Conservation (phyloP, 2,113 vertebrate genomes). For the Stegastes partitus region DNA sequence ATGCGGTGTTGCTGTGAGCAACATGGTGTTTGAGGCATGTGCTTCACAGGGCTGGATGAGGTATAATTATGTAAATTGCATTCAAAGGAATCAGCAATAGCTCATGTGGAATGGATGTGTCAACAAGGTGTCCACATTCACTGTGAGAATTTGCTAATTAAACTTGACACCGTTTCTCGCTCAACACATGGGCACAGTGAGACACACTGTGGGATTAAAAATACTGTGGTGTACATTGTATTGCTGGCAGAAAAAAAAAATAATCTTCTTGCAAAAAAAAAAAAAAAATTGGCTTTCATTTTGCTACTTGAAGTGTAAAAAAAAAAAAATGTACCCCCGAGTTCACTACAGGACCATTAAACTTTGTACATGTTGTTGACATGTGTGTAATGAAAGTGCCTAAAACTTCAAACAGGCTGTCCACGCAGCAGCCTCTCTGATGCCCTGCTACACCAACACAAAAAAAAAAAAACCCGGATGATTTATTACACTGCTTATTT, state of each 20-base stretch:
- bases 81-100: slow-evolving; percentile 84
- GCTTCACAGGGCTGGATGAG: slow-evolving; percentile 79
- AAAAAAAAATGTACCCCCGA: slow-evolving; percentile 49
- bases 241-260: slow-evolving; percentile 62
- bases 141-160: slow-evolving; percentile 82
- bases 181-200: slow-evolving; percentile 64
- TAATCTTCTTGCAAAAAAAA: slow-evolving; percentile 66
- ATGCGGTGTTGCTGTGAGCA: slow-evolving; percentile 72
- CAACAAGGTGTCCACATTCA: slow-evolving; percentile 82
- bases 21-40: slow-evolving; percentile 69
- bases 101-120: slow-evolving; percentile 84
- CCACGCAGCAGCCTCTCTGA: slow-evolving; percentile 48
- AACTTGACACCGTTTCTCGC: slow-evolving; percentile 79
- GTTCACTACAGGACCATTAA: slow-evolving; percentile 70
- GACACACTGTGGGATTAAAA: slow-evolving; percentile 58
- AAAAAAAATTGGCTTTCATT: slow-evolving; percentile 56
- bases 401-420: slow-evolving; percentile 74
- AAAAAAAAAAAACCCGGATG: slow-evolving; percentile 71
- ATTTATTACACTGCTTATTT: slow-evolving; percentile 79
- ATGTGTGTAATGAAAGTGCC: slow-evolving; percentile 80
- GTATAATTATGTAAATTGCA: slow-evolving; percentile 88
- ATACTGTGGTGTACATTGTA: slow-evolving; percentile 59
- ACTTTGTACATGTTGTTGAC: slow-evolving; percentile 78
- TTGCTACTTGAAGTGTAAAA: slow-evolving; percentile 59
- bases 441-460: slow-evolving; percentile 50